Conservation (phyloP, 1,140 invertebrate genomes). For the Drosophila pallidifrons region DNA sequence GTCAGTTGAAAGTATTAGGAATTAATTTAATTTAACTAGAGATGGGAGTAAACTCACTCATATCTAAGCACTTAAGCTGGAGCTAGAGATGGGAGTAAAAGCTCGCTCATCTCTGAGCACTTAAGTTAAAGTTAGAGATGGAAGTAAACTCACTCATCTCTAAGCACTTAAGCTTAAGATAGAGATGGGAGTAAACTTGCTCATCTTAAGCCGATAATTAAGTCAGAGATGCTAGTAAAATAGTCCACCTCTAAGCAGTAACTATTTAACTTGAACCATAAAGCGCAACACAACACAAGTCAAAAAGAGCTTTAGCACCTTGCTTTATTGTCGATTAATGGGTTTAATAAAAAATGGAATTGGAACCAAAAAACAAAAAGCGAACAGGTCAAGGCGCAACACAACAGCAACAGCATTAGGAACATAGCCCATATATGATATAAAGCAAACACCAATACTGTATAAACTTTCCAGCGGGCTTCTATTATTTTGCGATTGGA, state of each 20-base stretch:
- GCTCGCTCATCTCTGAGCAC: too few relatives aligned
- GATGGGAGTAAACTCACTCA: neutral
- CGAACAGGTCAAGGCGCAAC: constrained; percentile 8
- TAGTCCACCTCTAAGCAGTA: too few relatives aligned
- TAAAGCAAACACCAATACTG: constrained; percentile 10
- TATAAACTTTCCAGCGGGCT: constrained; percentile 16
- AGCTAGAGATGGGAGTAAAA: too few relatives aligned
- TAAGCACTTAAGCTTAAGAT: too few relatives aligned
- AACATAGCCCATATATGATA: neutral
- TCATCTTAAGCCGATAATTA: too few relatives aligned
- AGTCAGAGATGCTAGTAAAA: too few relatives aligned
- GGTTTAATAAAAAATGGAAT: constrained; percentile 3
- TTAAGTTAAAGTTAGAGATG: too few relatives aligned
- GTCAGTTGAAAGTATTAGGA: too few relatives aligned
- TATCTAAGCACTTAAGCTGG: too few relatives aligned
- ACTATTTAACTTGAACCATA: constrained; percentile 20
- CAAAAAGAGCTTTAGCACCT: neutral
- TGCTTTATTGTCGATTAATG: neutral
- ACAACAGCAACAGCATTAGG: constrained; percentile 30
- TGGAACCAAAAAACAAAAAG: constrained; percentile 15
- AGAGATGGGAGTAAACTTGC: too few relatives aligned
- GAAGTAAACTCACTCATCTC: too few relatives aligned
- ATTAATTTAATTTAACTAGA: too few relatives aligned
- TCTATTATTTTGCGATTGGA: neutral
- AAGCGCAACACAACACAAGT: constrained; percentile 9